A percentile compares a stretch with the other conserved stretches of the same genome.
Evolutionary conservation across 1,140 invertebrate genomes (phyloP).

Genomic region (Drosophila setifemur): DNA sequence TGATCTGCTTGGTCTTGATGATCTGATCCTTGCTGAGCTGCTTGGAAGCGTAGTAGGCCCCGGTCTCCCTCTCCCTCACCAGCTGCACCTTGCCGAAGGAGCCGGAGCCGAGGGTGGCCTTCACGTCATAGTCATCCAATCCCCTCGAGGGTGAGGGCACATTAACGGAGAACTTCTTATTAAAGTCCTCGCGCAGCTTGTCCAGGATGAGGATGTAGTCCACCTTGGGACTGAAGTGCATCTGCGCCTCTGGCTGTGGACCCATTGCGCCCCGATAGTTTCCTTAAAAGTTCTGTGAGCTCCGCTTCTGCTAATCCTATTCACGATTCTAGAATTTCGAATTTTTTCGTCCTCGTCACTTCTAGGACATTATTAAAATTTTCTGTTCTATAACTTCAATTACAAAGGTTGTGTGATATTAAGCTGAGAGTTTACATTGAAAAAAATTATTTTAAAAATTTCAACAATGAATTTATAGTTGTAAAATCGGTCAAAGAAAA

Average conservation of each 20-base stretch:
- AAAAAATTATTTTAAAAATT: not conserved
- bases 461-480: too few relatives aligned
- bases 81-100: slow-evolving; percentile 74
- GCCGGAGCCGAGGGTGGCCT: slow-evolving; percentile 56
- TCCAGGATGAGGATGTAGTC: slow-evolving; percentile 61
- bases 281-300: not conserved
- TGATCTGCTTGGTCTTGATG: slow-evolving; percentile 92
- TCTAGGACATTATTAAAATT: not conserved
- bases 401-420: not conserved
- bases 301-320: not conserved
- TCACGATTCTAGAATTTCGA: slow-evolving; percentile 7
- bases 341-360: not conserved
- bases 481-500: too few relatives aligned
- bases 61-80: slow-evolving; percentile 35
- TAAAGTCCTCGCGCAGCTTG: slow-evolving; percentile 65
- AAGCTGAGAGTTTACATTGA: too few relatives aligned
- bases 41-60: slow-evolving; percentile 92
- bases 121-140: slow-evolving; percentile 56
- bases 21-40: slow-evolving; percentile 94
- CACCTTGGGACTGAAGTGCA: slow-evolving; percentile 63
- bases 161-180: slow-evolving; percentile 46
- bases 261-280: slow-evolving; percentile 31
- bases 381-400: not conserved
- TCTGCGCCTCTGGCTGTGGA: slow-evolving; percentile 17
- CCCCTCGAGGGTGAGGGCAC: slow-evolving; percentile 51